phyloP scores from a whole-genome alignment of 2,888 invertebrate genomes.

The Euplexia lucipara region DNA sequence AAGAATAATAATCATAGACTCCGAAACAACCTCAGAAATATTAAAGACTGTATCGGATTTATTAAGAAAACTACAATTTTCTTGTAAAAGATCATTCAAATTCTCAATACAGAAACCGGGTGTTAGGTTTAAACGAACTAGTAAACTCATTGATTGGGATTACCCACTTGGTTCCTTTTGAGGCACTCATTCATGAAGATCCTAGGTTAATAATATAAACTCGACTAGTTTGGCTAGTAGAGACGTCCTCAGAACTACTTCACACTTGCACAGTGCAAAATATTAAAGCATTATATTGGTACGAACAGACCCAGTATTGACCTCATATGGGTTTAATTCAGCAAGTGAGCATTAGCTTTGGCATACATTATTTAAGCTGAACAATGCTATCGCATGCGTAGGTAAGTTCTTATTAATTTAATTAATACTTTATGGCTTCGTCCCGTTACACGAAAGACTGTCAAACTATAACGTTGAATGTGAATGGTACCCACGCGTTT shows the following conservation, averaged over 20 bases:
- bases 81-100: too few relatives aligned
- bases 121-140: too few relatives aligned
- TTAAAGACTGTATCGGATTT: too few relatives aligned
- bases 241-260: neutral
- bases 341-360: conserved; percentile 42
- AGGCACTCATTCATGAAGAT: too few relatives aligned
- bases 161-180: too few relatives aligned
- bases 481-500: conserved; percentile 67
- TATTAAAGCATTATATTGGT: neutral
- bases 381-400: conserved; percentile 61
- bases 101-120: too few relatives aligned
- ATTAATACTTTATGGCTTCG: conserved; percentile 86
- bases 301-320: neutral
- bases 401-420: conserved; percentile 83
- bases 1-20: too few relatives aligned
- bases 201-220: too few relatives aligned
- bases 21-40: too few relatives aligned
- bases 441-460: conserved; percentile 77
- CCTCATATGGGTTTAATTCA: conserved; percentile 42
- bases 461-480: conserved; percentile 70
- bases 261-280: neutral
- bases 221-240: neutral
- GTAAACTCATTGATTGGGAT: too few relatives aligned
- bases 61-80: too few relatives aligned
- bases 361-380: conserved; percentile 33